A percentile compares a stretch with the other conserved stretches of the same genome.
Evolutionary conservation across 35 echinoderm and acorn worm genomes (phyloP).

Genomic region (Acanthaster planci): DNA sequence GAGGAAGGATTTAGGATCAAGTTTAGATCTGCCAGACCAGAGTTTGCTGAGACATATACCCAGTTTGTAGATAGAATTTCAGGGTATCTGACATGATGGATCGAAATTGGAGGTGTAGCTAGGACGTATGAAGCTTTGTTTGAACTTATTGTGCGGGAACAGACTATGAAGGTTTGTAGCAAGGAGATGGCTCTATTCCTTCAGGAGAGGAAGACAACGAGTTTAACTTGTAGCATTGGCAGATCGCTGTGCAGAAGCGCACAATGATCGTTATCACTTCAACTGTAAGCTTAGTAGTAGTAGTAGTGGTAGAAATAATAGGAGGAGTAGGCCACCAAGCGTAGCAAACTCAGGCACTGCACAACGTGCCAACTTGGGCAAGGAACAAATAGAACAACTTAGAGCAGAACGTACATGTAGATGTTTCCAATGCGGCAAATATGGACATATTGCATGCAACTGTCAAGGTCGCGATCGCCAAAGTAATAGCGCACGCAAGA

Average conservation of each 20-base stretch:
- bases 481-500: constrained; percentile 12
- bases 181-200: constrained; percentile 27
- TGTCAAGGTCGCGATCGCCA: background rate
- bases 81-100: constrained; percentile 23
- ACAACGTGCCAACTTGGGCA: background rate
- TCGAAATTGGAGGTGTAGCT: background rate
- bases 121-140: background rate
- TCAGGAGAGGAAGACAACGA: constrained; percentile 17
- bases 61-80: constrained; percentile 44
- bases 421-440: constrained; percentile 34
- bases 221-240: constrained; percentile 32
- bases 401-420: constrained; percentile 9
- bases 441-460: constrained; percentile 32
- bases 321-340: constrained; percentile 7
- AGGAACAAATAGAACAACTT: constrained; percentile 3
- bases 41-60: constrained; percentile 23
- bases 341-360: background rate
- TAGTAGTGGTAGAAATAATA: constrained; percentile 32
- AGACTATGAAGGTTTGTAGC: constrained; percentile 34
- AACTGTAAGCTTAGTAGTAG: too few relatives aligned
- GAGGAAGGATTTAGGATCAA: constrained; percentile 46
- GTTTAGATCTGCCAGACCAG: constrained; percentile 37
- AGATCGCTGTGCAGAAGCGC: constrained; percentile 48
- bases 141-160: constrained; percentile 33
- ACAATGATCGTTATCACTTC: background rate